These are phyloP conservation scores for Montipora capricornis DNA, from an alignment of 64 coral and sea anemone genomes.

Conservation along the genomic window DNA sequence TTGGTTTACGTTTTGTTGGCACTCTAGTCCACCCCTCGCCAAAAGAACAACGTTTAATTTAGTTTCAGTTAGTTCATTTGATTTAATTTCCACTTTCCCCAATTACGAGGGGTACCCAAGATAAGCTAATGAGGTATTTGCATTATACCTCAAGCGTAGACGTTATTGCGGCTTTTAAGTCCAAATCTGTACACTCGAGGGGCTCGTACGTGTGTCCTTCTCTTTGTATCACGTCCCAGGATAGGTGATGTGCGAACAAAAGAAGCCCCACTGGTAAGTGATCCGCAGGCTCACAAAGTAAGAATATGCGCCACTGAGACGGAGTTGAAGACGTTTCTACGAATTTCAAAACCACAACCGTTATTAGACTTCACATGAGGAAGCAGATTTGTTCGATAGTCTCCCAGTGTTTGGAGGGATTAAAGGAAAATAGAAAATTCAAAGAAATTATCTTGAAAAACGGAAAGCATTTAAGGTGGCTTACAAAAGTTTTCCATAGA, in stretches of 20 bases:
- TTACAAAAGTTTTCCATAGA: too few species aligned
- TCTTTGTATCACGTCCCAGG: slow-evolving; percentile 90
- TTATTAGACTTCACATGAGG: neutral
- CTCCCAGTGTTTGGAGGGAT: too few species aligned
- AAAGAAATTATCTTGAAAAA: too few species aligned
- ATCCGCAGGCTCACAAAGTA: slow-evolving; percentile 81
- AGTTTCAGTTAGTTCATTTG: too few species aligned
- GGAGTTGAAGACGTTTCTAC: slow-evolving; percentile 73
- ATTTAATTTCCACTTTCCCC: too few species aligned
- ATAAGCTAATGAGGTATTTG: neutral
- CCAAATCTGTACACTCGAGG: slow-evolving; percentile 42
- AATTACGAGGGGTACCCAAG: too few species aligned
- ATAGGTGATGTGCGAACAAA: slow-evolving; percentile 84
- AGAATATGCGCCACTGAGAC: slow-evolving; percentile 92
- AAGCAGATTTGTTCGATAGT: too few species aligned
- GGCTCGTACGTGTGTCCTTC: slow-evolving; percentile 45
- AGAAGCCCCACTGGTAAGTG: slow-evolving; percentile 83
- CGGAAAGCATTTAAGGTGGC: too few species aligned
- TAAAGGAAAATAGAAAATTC: too few species aligned
- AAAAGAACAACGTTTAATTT: too few species aligned
- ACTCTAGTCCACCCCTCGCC: too few species aligned
- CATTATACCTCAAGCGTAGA: slow-evolving; percentile 71
- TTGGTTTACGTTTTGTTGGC: too few species aligned
- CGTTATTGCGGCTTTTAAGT: slow-evolving; percentile 57
- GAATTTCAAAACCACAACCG: neutral